phyloP scores from a whole-genome alignment of 2,797 vertebrate genomes.

The Epinephelus coioides region DNA sequence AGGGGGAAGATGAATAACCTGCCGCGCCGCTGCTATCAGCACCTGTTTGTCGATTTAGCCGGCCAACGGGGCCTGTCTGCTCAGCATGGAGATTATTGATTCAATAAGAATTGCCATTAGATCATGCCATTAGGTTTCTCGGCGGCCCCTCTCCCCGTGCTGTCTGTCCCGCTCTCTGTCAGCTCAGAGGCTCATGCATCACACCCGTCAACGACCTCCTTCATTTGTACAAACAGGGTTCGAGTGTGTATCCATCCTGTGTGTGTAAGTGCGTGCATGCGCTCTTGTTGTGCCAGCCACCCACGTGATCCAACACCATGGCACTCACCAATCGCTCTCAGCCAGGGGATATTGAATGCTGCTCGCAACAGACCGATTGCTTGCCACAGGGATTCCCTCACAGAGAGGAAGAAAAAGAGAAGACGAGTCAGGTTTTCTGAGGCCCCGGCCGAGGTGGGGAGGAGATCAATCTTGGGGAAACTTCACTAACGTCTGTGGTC shows the following conservation, averaged over 20 bases:
- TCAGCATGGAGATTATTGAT: constrained; percentile 99
- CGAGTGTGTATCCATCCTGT: constrained; percentile 64
- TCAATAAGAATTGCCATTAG: constrained; percentile 99
- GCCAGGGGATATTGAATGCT: constrained; percentile 78
- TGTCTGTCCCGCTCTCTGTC: constrained; percentile 85
- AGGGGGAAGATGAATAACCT: constrained; percentile 96
- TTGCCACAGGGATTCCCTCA: constrained; percentile 82
- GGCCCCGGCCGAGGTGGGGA: constrained; percentile 48
- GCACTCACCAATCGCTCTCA: constrained; percentile 74
- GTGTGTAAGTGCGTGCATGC: constrained; percentile 34
- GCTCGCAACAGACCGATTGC: constrained; percentile 78
- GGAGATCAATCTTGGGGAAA: constrained; percentile 78
- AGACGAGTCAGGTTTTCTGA: constrained; percentile 63
- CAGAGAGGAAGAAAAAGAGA: constrained; percentile 55
- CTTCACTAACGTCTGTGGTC: constrained; percentile 68
- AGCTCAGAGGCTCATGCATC: constrained; percentile 91
- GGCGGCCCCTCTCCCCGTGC: constrained; percentile 58
- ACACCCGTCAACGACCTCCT: constrained; percentile 84
- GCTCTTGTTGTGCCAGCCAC: constrained; percentile 57
- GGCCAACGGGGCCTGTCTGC: constrained; percentile 90
- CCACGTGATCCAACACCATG: constrained; percentile 53
- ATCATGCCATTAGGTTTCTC: constrained; percentile 91
- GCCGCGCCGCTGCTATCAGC: constrained; percentile 90
- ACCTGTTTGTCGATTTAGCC: constrained; percentile 95
- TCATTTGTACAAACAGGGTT: constrained; percentile 92